Percentiles rank a stretch among this genome's conserved stretches.
phyloP scores from a whole-genome alignment of 2,797 vertebrate genomes.

The Oreortyx pictus region DNA sequence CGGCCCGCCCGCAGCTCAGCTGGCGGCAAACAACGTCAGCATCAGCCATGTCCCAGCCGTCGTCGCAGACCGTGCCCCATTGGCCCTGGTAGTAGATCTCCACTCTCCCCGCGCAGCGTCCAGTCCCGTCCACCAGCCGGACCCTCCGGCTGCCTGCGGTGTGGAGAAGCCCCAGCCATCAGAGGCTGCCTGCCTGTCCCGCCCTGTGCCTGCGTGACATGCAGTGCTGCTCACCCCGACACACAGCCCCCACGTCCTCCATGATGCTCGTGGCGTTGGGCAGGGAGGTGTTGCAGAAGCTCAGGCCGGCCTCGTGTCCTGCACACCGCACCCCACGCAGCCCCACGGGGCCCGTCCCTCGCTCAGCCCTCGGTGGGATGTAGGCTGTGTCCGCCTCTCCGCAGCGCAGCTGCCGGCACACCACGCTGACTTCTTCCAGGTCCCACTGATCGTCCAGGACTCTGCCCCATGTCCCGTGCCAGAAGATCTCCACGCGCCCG shows the following conservation, averaged over 20 bases:
- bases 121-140: not conserved
- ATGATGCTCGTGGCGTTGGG: fast-evolving
- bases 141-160: not conserved
- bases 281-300: not conserved
- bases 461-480: not conserved
- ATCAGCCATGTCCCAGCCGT: slow-evolving; percentile 51
- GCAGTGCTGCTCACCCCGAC: not conserved
- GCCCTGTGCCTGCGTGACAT: fast-evolving
- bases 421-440: not conserved
- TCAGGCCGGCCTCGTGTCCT: not conserved
- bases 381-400: not conserved
- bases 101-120: slow-evolving; percentile 40
- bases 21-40: slow-evolving; percentile 45
- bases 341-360: not conserved
- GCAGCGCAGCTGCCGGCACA: not conserved
- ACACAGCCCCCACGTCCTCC: not conserved
- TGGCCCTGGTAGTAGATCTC: slow-evolving; percentile 42
- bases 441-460: not conserved
- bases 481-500: not conserved
- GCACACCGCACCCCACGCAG: not conserved
- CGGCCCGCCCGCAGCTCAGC: slow-evolving; percentile 10
- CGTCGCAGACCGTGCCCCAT: slow-evolving; percentile 62
- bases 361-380: fast-evolving
- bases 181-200: not conserved
- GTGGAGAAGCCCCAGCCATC: not conserved